Evolutionary conservation across 2,113 vertebrate genomes (phyloP).

Genomic region (Dicentrarchus labrax): DNA sequence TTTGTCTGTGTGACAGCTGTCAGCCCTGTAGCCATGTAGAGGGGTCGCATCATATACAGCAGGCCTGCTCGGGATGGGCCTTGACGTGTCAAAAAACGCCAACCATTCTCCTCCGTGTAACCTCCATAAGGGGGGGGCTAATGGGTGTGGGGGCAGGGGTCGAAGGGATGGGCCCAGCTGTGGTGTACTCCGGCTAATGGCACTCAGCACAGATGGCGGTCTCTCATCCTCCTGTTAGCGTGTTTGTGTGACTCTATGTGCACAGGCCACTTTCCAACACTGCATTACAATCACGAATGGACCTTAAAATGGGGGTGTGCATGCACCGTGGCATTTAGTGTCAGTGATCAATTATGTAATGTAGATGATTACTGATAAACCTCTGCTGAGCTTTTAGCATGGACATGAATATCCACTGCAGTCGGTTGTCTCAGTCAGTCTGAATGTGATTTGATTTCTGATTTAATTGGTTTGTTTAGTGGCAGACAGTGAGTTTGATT

Average conservation of each 20-base stretch:
- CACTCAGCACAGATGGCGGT: conserved; percentile 70
- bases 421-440: background rate
- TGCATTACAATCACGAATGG: conserved; percentile 70
- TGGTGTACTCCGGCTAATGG: conserved; percentile 68
- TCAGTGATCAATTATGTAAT: conserved; percentile 51
- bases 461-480: conserved; percentile 18
- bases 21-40: conserved; percentile 51
- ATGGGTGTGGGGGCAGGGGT: conserved; percentile 42
- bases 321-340: conserved; percentile 38
- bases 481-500: background rate
- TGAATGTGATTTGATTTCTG: conserved; percentile 2
- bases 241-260: conserved; percentile 18
- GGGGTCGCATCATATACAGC: conserved; percentile 40
- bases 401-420: background rate
- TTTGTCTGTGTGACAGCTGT: conserved; percentile 71
- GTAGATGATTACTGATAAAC: conserved; percentile 37
- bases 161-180: conserved; percentile 70
- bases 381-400: conserved; percentile 24
- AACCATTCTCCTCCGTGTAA: conserved; percentile 50
- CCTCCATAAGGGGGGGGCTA: conserved; percentile 32
- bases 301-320: conserved; percentile 63
- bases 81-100: conserved; percentile 58
- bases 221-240: conserved; percentile 28
- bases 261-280: conserved; percentile 44
- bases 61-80: conserved; percentile 37